A percentile compares a stretch with the other conserved stretches of the same genome.
These are phyloP conservation scores for Latrodectus geometricus DNA, from an alignment of 1,140 invertebrate genomes.

Conservation along the genomic window DNA sequence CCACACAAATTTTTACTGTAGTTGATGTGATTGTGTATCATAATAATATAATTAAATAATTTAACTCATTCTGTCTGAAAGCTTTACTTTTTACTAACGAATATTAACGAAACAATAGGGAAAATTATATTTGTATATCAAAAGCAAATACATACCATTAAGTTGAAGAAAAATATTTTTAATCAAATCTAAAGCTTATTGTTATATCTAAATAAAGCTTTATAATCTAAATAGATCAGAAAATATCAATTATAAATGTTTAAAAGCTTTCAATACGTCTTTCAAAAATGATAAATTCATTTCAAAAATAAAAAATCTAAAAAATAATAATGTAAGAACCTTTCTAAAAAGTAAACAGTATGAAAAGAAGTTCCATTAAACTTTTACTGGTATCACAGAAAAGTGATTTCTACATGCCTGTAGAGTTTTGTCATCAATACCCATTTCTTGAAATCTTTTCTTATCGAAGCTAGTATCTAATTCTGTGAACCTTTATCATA, in stretches of 20 bases:
- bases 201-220: no score
- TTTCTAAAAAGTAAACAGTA: not conserved
- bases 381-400: not conserved
- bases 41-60: no score
- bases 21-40: no score
- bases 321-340: not conserved
- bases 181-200: no score
- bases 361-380: constrained; percentile 1
- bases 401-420: not conserved
- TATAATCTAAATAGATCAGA: no score
- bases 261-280: not conserved
- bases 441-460: constrained; percentile 6
- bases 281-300: not conserved
- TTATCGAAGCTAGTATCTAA: not conserved
- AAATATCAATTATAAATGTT: not conserved
- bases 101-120: no score
- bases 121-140: no score
- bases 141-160: no score
- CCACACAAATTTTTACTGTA: no score
- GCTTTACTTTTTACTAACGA: no score
- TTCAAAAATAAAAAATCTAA: not conserved
- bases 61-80: no score
- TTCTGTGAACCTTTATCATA: constrained; percentile 4
- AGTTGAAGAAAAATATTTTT: no score
- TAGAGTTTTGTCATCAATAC: constrained; percentile 4